A percentile compares a stretch with the other conserved stretches of the same genome.
Evolutionary conservation across 2,888 invertebrate species (phyloP).

Genomic region (Neria commutata): DNA sequence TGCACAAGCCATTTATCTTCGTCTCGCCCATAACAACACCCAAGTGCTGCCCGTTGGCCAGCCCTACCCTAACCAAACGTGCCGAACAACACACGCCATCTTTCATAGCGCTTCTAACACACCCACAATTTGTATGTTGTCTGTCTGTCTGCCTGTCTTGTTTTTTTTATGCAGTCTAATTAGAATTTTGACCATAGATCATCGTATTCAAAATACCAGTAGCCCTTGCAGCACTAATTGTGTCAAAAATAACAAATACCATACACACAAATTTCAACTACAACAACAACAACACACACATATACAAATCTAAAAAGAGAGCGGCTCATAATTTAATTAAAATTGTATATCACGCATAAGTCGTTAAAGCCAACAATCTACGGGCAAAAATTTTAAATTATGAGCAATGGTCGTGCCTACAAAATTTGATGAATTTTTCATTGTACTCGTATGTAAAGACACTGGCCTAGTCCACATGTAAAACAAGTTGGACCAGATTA

Average conservation of each 20-base stretch:
- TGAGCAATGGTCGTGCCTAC: background rate
- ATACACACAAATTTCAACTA: background rate
- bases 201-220: slow-evolving; percentile 19
- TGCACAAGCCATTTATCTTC: slow-evolving; percentile 47
- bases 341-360: slow-evolving; percentile 28
- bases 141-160: slow-evolving; percentile 11
- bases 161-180: slow-evolving; percentile 45
- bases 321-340: slow-evolving; percentile 30
- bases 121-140: background rate
- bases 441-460: too few relatives aligned
- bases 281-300: background rate
- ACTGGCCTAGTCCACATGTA: background rate
- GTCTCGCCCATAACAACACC: slow-evolving; percentile 42
- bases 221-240: slow-evolving; percentile 34
- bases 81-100: slow-evolving; percentile 11
- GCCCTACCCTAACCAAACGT: too few relatives aligned
- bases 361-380: slow-evolving; percentile 16
- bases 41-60: too few relatives aligned
- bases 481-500: background rate
- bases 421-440: too few relatives aligned
- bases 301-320: too few relatives aligned
- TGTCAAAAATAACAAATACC: slow-evolving; percentile 30
- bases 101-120: background rate
- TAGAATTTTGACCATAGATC: slow-evolving; percentile 19
- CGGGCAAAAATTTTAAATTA: background rate